Evolutionary conservation across 2,797 vertebrate genomes (phyloP).

Genomic region (Darevskia nairensis): DNA sequence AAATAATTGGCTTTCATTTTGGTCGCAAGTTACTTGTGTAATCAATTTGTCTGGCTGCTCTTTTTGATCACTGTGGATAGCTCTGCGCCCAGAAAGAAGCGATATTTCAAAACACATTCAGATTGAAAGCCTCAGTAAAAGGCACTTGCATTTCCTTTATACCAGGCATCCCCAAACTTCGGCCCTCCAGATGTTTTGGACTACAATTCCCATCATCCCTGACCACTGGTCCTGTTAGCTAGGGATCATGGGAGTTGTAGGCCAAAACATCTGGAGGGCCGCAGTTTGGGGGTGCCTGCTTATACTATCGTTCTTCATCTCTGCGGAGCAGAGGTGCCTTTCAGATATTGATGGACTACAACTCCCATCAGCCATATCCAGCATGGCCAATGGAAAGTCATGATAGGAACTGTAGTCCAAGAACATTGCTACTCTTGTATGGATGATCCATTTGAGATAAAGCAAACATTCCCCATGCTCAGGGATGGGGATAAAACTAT

Average conservation of each 20-base stretch:
- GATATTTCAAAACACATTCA: neutral
- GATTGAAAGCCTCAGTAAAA: neutral
- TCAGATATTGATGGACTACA: too few species aligned
- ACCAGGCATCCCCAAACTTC: too few species aligned
- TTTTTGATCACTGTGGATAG: neutral
- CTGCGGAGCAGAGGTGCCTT: neutral
- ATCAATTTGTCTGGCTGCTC: slow-evolving; percentile 1
- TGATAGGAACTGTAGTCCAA: too few species aligned
- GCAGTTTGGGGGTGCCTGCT: too few species aligned
- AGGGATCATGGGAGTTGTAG: too few species aligned
- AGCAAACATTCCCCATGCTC: neutral
- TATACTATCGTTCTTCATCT: too few species aligned
- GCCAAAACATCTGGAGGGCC: too few species aligned
- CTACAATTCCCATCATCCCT: too few species aligned
- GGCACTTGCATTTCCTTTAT: neutral
- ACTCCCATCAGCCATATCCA: too few species aligned
- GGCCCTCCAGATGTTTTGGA: too few species aligned
- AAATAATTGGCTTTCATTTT: neutral
- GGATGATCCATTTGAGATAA: neutral
- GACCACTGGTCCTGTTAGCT: too few species aligned
- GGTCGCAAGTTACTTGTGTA: neutral
- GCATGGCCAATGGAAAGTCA: neutral
- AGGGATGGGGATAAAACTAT: too few species aligned
- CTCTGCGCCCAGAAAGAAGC: neutral
- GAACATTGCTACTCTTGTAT: neutral